Conservation (phyloP, 1,140 invertebrate species). For the Linepithema humile region DNA sequence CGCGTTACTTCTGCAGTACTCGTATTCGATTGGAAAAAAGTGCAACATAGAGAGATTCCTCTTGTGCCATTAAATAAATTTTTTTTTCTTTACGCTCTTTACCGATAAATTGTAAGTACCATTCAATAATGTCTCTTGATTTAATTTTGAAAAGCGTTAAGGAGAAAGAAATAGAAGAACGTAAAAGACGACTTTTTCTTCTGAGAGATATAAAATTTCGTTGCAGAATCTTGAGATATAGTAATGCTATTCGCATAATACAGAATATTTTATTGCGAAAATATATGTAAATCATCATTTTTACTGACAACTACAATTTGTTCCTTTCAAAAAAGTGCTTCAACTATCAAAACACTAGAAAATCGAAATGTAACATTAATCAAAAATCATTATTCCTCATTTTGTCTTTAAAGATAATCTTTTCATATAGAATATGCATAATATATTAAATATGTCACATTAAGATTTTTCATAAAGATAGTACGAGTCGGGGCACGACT, state of each 20-base stretch:
- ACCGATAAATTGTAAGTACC: neutral
- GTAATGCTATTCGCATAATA: neutral
- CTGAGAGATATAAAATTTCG: neutral
- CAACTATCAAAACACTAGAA: neutral
- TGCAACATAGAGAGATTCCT: neutral
- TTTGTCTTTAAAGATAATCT: neutral
- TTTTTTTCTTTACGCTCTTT: neutral
- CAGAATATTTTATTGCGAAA: neutral
- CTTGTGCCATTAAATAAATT: neutral
- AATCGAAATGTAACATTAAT: neutral
- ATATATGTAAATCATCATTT: neutral
- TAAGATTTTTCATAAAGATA: neutral
- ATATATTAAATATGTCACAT: slow-evolving; percentile 10
- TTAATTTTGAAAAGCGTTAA: neutral
- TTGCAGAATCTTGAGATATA: neutral
- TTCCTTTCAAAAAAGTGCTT: neutral
- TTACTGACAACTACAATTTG: neutral
- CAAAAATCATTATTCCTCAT: neutral
- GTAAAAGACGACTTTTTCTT: neutral
- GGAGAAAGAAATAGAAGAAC: neutral
- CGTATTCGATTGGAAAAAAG: neutral
- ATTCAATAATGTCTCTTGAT: neutral
- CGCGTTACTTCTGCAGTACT: neutral
- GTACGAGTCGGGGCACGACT: neutral
- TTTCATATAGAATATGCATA: neutral